Evolutionary conservation across 2,113 vertebrate genomes (phyloP).

Genomic region (Lagopus muta): DNA sequence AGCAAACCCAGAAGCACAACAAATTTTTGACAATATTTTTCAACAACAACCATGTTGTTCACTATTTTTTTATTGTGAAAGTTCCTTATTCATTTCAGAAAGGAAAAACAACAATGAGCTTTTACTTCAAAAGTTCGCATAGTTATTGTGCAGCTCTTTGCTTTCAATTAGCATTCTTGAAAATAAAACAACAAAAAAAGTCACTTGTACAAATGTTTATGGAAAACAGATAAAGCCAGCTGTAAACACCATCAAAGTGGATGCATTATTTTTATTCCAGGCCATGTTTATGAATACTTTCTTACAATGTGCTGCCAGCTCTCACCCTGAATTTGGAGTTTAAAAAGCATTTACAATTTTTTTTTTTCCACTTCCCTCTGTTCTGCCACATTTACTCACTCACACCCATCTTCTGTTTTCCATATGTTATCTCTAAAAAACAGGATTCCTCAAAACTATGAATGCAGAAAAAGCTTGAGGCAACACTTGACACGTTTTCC

Average conservation of each 20-base stretch:
- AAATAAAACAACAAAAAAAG: neutral
- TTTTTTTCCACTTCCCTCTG: neutral
- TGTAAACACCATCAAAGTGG: neutral
- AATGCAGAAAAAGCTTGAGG: slow-evolving; percentile 22
- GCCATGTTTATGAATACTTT: slow-evolving; percentile 20
- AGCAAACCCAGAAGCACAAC: neutral
- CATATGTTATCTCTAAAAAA: slow-evolving; percentile 31
- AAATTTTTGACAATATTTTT: neutral
- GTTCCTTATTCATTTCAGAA: neutral
- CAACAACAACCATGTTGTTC: neutral
- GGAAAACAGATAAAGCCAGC: slow-evolving; percentile 37
- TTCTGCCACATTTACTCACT: neutral
- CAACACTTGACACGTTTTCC: slow-evolving; percentile 24
- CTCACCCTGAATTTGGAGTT: neutral
- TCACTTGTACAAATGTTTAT: neutral
- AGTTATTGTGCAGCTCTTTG: neutral
- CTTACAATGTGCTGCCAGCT: neutral
- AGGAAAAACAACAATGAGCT: neutral
- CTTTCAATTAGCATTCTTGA: slow-evolving; percentile 44
- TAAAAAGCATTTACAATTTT: slow-evolving; percentile 23
- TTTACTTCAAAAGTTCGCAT: neutral
- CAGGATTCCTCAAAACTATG: neutral
- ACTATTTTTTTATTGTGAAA: neutral
- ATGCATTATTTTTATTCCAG: slow-evolving; percentile 11
- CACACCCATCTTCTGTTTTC: neutral